These are phyloP conservation scores for Poeciliopsis presidionis DNA, from an alignment of 2,797 vertebrate genomes.

Conservation along the genomic window DNA sequence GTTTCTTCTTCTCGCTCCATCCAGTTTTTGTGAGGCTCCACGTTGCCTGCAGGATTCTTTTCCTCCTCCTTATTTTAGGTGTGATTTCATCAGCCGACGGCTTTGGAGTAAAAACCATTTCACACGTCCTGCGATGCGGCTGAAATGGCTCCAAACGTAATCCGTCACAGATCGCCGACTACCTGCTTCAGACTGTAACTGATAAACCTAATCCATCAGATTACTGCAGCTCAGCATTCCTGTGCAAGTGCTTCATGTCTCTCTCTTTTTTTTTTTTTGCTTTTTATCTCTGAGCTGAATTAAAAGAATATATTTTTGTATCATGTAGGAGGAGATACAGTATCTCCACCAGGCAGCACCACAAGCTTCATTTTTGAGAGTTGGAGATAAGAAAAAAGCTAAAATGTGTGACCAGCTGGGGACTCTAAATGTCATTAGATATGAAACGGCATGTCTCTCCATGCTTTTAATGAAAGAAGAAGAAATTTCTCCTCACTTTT, in stretches of 20 bases:
- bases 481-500: not conserved
- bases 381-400: conserved; percentile 38
- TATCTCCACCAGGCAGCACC: conserved; percentile 36
- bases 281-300: conserved; percentile 8
- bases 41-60: conserved; percentile 10
- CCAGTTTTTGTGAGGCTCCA: conserved; percentile 6
- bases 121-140: conserved; percentile 29
- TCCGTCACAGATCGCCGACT: conserved; percentile 45
- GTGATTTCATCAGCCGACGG: conserved; percentile 34
- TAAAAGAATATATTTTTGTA: conserved; percentile 11
- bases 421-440: conserved; percentile 23
- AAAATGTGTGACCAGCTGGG: not conserved
- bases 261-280: conserved; percentile 9
- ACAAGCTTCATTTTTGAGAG: conserved; percentile 26
- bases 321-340: conserved; percentile 19
- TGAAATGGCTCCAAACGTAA: conserved; percentile 37
- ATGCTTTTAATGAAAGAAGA: not conserved
- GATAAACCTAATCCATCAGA: conserved; percentile 56
- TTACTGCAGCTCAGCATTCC: conserved; percentile 23
- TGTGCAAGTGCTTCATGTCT: not conserved
- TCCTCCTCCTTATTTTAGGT: not conserved
- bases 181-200: conserved; percentile 48
- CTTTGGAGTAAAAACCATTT: conserved; percentile 18
- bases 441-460: not conserved
- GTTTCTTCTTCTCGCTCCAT: conserved; percentile 9